Evolutionary conservation across 2,888 invertebrate genomes (phyloP).

Genomic region (Tenthredo amoena): DNA sequence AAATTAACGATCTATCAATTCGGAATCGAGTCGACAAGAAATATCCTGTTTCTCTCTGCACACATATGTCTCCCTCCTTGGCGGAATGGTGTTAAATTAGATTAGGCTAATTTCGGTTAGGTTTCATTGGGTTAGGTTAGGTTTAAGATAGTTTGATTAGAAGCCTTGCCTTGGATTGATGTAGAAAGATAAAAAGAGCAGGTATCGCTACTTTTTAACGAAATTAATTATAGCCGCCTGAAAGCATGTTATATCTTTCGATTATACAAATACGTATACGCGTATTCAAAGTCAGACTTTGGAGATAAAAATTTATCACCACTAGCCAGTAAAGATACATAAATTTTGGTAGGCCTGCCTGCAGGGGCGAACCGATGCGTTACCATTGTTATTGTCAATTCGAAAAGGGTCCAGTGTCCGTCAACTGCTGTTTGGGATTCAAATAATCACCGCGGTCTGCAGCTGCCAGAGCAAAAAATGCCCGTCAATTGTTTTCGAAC

Average conservation of each 20-base stretch:
- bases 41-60: background rate
- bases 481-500: constrained; percentile 53
- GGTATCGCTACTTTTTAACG: background rate
- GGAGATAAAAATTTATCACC: constrained; percentile 38
- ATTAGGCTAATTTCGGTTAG: constrained; percentile 40
- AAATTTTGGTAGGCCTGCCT: constrained; percentile 38
- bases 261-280: background rate
- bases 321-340: constrained; percentile 30
- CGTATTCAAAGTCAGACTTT: background rate
- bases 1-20: background rate
- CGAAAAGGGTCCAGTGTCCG: constrained; percentile 54
- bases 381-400: constrained; percentile 52
- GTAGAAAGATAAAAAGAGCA: background rate
- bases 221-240: background rate
- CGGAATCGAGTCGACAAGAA: background rate
- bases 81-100: constrained; percentile 36
- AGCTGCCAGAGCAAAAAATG: constrained; percentile 54
- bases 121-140: constrained; percentile 15
- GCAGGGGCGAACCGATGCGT: constrained; percentile 39
- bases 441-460: constrained; percentile 55
- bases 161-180: background rate
- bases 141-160: constrained; percentile 22
- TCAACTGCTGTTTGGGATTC: constrained; percentile 51
- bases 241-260: background rate
- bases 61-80: background rate